phyloP scores from a whole-genome alignment of 2,113 vertebrate genomes.

The Grantiella picta region DNA sequence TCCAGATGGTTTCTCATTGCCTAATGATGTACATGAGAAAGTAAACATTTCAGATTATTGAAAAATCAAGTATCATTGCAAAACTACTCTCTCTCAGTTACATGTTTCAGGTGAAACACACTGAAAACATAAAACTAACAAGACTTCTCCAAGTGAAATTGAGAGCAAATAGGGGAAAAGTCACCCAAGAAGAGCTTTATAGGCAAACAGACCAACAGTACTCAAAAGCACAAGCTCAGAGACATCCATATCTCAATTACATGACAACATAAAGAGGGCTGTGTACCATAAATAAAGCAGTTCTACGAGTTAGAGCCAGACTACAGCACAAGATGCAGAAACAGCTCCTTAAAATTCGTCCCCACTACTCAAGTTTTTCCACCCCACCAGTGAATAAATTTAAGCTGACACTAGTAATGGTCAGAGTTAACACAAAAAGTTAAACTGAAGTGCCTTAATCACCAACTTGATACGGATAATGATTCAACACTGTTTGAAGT shows the following conservation, averaged over 20 bases:
- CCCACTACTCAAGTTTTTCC: neutral
- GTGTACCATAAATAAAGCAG: slow-evolving; percentile 23
- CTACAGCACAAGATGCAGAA: slow-evolving; percentile 27
- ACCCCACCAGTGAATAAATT: neutral
- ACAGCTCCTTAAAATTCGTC: slow-evolving; percentile 1
- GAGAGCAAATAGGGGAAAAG: slow-evolving; percentile 10
- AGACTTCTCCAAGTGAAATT: slow-evolving; percentile 32
- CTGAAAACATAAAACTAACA: slow-evolving; percentile 23
- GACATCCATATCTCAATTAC: slow-evolving; percentile 46
- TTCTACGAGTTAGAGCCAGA: neutral
- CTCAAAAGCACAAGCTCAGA: slow-evolving; percentile 36
- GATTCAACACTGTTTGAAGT: neutral
- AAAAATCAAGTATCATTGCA: slow-evolving; percentile 41
- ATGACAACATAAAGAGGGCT: slow-evolving; percentile 41
- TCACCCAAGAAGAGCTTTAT: slow-evolving; percentile 22
- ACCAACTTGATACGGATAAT: neutral
- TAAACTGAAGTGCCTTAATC: neutral
- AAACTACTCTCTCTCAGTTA: slow-evolving; percentile 24
- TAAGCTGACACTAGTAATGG: neutral
- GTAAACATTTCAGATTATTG: slow-evolving; percentile 56
- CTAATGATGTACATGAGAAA: slow-evolving; percentile 39
- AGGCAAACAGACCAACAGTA: slow-evolving; percentile 42
- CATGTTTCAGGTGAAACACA: slow-evolving; percentile 5
- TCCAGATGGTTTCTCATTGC: slow-evolving; percentile 54
- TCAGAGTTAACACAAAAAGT: neutral